These are phyloP conservation scores for Leptothorax acervorum DNA, from an alignment of 2,888 invertebrate species.

Conservation along the genomic window DNA sequence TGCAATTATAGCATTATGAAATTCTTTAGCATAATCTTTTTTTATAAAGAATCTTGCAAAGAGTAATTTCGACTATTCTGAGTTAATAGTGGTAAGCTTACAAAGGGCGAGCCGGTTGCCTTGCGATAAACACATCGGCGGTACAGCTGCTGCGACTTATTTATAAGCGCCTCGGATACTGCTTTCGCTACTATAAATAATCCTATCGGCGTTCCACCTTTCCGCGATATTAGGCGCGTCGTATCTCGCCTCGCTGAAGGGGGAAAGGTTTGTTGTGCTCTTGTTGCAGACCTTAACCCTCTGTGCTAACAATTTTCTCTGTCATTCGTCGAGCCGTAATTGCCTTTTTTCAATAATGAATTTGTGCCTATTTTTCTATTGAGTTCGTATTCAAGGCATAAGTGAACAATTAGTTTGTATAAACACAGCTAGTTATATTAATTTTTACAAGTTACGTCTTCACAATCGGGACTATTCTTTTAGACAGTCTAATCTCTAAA, in stretches of 20 bases:
- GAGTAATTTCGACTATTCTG: conserved; percentile 27
- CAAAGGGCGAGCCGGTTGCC: conserved; percentile 45
- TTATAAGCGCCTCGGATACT: conserved; percentile 60
- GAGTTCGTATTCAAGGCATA: background rate
- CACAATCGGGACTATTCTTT: background rate
- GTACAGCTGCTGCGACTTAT: conserved; percentile 63
- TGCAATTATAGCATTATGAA: conserved; percentile 9
- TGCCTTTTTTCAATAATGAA: background rate
- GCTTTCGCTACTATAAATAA: conserved; percentile 62
- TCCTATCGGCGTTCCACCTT: conserved; percentile 58
- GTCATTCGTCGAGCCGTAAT: background rate
- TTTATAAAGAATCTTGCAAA: conserved; percentile 24
- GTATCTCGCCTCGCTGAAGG: conserved; percentile 35
- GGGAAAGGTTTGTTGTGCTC: conserved; percentile 41
- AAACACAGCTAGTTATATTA: background rate
- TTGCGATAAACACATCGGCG: conserved; percentile 58
- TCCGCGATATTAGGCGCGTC: conserved; percentile 53
- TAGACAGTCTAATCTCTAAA: background rate
- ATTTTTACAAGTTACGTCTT: background rate
- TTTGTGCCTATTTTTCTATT: background rate
- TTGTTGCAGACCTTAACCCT: conserved; percentile 50
- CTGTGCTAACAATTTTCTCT: conserved; percentile 47
- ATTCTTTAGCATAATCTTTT: conserved; percentile 25
- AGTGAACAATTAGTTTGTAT: background rate
- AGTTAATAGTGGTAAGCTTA: conserved; percentile 41